These are phyloP conservation scores for Craseonycteris thonglongyai DNA, from an alignment of 2,113 vertebrate species.

Conservation along the genomic window DNA sequence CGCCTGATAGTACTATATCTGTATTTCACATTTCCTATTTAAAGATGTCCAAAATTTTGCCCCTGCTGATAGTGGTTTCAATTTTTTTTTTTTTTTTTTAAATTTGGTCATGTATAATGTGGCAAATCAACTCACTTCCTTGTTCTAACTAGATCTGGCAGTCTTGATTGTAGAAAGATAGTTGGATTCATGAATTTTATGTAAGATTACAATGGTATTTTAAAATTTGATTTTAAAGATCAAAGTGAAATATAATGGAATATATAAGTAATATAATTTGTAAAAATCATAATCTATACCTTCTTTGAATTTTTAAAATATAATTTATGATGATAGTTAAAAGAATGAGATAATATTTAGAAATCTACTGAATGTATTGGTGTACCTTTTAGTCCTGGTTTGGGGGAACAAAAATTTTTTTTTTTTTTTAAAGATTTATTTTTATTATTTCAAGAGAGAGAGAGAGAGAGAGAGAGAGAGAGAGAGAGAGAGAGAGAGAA, in stretches of 20 bases:
- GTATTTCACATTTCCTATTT: background rate
- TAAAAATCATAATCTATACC: background rate
- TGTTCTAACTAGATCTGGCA: background rate
- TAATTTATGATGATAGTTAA: slow-evolving; percentile 10
- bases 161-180: background rate
- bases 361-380: slow-evolving; percentile 2
- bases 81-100: background rate
- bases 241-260: slow-evolving; percentile 1
- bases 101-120: background rate
- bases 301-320: slow-evolving; percentile 23
- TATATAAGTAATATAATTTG: slow-evolving; percentile 14
- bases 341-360: background rate
- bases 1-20: background rate
- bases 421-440: too few relatives aligned
- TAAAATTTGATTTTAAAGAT: background rate
- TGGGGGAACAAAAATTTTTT: background rate
- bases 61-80: background rate
- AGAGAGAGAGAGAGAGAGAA: too few relatives aligned
- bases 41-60: background rate
- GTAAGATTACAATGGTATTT: background rate
- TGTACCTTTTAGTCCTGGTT: background rate
- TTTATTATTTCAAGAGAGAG: too few relatives aligned
- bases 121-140: background rate
- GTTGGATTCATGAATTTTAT: background rate
- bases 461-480: too few relatives aligned